Conservation (phyloP, 2,113 vertebrate species). For the Marmota monax region DNA sequence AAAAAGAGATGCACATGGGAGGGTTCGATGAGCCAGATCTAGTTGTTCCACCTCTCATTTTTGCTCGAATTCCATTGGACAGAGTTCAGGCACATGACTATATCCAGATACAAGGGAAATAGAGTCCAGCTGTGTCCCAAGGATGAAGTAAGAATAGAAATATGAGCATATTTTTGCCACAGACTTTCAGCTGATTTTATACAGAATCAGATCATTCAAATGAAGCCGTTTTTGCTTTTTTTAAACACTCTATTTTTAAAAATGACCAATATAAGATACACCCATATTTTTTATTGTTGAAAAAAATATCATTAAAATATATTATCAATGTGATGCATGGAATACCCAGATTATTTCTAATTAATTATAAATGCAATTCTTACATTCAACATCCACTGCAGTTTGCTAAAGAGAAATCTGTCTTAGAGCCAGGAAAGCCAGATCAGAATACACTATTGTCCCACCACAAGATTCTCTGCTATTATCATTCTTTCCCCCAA, state of each 20-base stretch:
- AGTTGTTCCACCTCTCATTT: neutral
- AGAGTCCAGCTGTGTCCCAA: neutral
- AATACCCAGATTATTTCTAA: constrained; percentile 33
- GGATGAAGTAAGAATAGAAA: constrained; percentile 6
- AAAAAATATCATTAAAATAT: constrained; percentile 38
- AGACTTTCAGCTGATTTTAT: constrained; percentile 10
- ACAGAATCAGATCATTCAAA: constrained; percentile 26
- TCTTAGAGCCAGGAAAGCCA: constrained; percentile 82
- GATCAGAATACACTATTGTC: constrained; percentile 79
- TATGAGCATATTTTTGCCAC: neutral
- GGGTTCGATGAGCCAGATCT: neutral
- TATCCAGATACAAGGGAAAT: neutral
- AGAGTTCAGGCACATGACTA: neutral
- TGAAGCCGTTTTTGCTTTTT: neutral
- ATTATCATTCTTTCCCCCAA: constrained; percentile 84
- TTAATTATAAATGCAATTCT: constrained; percentile 49
- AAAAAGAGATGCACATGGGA: neutral
- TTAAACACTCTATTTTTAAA: constrained; percentile 28
- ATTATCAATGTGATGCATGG: neutral
- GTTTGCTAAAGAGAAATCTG: constrained; percentile 82
- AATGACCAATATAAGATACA: constrained; percentile 8
- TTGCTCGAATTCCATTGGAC: neutral
- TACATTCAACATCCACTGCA: constrained; percentile 56
- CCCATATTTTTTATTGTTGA: constrained; percentile 42
- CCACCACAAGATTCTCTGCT: constrained; percentile 82